Evolutionary conservation across 2,888 invertebrate genomes (phyloP).

Genomic region (Pristionchus fissidentatus): DNA sequence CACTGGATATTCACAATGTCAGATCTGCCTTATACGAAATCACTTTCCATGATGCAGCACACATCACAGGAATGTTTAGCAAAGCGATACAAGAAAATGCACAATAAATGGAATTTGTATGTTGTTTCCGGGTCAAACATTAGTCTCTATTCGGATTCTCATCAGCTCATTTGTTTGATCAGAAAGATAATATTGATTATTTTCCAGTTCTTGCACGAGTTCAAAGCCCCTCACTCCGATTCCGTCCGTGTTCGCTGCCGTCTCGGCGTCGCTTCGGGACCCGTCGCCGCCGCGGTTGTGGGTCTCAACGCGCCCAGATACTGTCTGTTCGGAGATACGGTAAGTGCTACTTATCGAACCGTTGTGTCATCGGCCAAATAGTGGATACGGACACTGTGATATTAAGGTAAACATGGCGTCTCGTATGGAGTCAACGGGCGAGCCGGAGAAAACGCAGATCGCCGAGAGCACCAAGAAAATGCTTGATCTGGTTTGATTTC

Average conservation of each 20-base stretch:
- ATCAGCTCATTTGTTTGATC: too few species aligned
- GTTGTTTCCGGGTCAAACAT: too few species aligned
- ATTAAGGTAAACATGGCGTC: constrained; percentile 70
- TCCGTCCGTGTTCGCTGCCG: constrained; percentile 59
- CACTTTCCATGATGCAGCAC: too few species aligned
- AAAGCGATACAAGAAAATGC: too few species aligned
- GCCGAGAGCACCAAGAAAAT: constrained; percentile 63
- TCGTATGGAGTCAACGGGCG: constrained; percentile 72
- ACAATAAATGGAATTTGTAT: too few species aligned
- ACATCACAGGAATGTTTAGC: too few species aligned
- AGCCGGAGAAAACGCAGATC: constrained; percentile 71
- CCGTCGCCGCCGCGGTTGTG: constrained; percentile 74
- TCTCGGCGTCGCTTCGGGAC: constrained; percentile 72
- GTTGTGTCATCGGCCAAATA: neutral
- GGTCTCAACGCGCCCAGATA: constrained; percentile 75
- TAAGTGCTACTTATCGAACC: constrained; percentile 10
- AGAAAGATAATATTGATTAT: too few species aligned
- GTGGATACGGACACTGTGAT: neutral
- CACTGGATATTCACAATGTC: constrained; percentile 69
- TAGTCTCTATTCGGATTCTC: too few species aligned
- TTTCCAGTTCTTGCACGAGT: constrained; percentile 67
- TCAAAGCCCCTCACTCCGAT: constrained; percentile 66
- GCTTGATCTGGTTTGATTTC: constrained; percentile 47
- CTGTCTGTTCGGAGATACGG: constrained; percentile 75
- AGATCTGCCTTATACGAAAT: neutral